phyloP scores from a whole-genome alignment of 2,113 vertebrate genomes.

The Aspidoscelis tigris region DNA sequence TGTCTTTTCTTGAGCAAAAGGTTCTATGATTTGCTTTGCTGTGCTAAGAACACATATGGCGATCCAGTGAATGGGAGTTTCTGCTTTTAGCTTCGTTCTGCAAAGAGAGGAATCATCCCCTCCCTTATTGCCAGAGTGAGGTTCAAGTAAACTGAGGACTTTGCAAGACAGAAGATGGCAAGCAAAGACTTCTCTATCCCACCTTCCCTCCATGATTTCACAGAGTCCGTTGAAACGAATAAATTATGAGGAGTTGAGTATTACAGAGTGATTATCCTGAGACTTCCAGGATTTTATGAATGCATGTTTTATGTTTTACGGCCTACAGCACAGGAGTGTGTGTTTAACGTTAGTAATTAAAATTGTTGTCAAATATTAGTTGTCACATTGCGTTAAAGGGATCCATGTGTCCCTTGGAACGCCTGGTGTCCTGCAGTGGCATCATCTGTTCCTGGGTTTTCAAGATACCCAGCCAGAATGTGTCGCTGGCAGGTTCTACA shows the following conservation, averaged over 20 bases:
- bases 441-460: constrained; percentile 79
- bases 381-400: constrained; percentile 86
- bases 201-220: background rate
- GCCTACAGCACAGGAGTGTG: constrained; percentile 3
- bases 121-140: background rate
- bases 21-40: no score
- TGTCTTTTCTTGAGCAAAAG: no score
- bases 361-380: constrained; percentile 82
- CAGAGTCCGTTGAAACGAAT: background rate
- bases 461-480: constrained; percentile 71
- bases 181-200: background rate
- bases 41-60: no score
- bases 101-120: background rate
- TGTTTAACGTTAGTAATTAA: constrained; percentile 78
- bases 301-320: background rate
- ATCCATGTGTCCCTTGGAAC: constrained; percentile 38
- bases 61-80: no score
- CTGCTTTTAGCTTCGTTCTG: background rate
- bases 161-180: background rate
- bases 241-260: background rate
- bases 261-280: background rate
- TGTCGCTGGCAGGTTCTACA: constrained; percentile 69
- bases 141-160: background rate
- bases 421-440: constrained; percentile 66
- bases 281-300: background rate